These are phyloP conservation scores for Ricordea florida DNA, from an alignment of 92 coral and sea anemone genomes.

Conservation along the genomic window DNA sequence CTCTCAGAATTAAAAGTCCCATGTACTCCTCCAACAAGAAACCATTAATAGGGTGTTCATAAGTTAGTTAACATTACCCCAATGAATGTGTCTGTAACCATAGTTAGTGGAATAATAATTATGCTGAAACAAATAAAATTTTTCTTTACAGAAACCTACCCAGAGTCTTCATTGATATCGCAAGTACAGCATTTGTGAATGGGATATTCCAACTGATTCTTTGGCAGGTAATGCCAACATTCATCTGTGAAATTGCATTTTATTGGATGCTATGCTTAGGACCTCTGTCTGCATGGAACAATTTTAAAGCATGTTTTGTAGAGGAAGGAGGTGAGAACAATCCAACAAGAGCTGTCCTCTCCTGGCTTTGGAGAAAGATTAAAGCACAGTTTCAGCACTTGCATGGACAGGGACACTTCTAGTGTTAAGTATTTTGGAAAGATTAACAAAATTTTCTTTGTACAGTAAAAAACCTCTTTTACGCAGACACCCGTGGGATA, in stretches of 20 bases:
- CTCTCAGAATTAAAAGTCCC: too few relatives aligned
- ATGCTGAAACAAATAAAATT: too few relatives aligned
- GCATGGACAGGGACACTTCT: background rate
- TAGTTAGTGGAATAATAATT: too few relatives aligned
- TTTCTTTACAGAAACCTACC: conserved; percentile 63
- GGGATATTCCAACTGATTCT: conserved; percentile 65
- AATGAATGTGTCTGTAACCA: too few relatives aligned
- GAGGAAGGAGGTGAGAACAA: conserved; percentile 26
- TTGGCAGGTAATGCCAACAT: conserved; percentile 68
- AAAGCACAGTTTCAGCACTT: conserved; percentile 24
- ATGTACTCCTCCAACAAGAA: too few relatives aligned
- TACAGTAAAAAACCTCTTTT: too few relatives aligned
- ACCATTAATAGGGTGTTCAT: too few relatives aligned
- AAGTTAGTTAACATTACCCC: too few relatives aligned
- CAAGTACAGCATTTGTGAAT: conserved; percentile 53
- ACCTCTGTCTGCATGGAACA: conserved; percentile 84
- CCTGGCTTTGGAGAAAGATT: conserved; percentile 76
- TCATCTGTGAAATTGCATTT: conserved; percentile 77
- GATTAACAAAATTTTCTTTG: too few relatives aligned
- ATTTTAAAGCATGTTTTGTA: conserved; percentile 53
- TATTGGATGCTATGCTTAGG: conserved; percentile 79
- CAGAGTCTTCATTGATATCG: background rate
- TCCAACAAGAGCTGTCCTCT: conserved; percentile 13
- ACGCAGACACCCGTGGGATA: too few relatives aligned
- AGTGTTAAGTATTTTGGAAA: too few relatives aligned